Base-by-base conservation (phyloP, 2,888 invertebrate genomes). In the Stegophylla sp. region DNA sequence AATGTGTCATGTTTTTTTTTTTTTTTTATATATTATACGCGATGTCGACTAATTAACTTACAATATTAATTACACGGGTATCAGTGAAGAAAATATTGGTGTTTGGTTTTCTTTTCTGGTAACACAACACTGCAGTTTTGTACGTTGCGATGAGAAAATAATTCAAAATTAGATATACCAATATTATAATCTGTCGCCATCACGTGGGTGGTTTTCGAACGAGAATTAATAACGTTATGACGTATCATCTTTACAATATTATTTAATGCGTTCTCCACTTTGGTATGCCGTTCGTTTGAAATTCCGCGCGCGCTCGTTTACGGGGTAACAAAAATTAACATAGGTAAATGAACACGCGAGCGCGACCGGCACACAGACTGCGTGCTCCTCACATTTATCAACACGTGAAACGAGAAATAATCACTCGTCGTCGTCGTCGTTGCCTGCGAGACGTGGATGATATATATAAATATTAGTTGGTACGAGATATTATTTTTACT, bases 281-380 rank as follows among this genome's bases (percentile, higher is more conserved):
- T 9, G 10, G 1, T 28, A n/a, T n/a, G 72, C 26, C 26, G 45
- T 73, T 28, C 61, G 61, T 74, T 48, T 73, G 73, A 73, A 63
- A 74, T 59, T 79, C 15, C 17, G 17, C 59, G 71, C 51, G 28
- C 51, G 71, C 71, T 79, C 79, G 17, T 79, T 71, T 71, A 26
- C 71, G 71, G 71, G 69, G 79, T 79, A 10, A 71, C n/a, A 61
- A 51, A 79, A 79, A 79, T 79, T 71, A 71, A 71, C 79, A 71
- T 79, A 71, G 79, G 79, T 71, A 79, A 71, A 79, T 71, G 69
- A 79, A 79, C 77, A 43, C n/a, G 28, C 10, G 7, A 13, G 43
- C 45, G 45, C 12, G 9, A 2, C 0, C 10, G 12, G 20, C 26
- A 34, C 34, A 34, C 34, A 34, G 1, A 7, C 41, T 13, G 12